Evolutionary conservation across 1,140 invertebrate genomes (phyloP), one percentile per base, ranked within the genome.

Genomic region (Hermetia illucens): DNA sequence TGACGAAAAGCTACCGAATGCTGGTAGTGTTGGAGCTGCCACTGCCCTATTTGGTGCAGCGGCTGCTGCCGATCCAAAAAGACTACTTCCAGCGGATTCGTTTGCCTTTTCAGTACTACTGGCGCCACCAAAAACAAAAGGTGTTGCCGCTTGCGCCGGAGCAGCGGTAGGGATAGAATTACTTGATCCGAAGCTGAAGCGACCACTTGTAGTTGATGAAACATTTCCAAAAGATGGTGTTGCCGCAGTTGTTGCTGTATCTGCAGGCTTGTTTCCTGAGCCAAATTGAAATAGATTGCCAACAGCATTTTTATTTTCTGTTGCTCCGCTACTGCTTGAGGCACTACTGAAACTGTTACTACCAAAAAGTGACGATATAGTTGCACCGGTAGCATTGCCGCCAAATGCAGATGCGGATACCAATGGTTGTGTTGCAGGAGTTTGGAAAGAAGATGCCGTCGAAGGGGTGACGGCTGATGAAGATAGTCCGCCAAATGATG

Each of bases 1-100:
- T 3, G 46, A 39, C 4, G 44, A 41, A 42, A 49, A 47, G 15
- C 27, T 43, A 17, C 21, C 37, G 20, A 27, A 25, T 38, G 40
- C 3, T 18, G 34, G 13, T 21, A 33, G 34, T 10, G 15, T 39
- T 5, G 38, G 16, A 20, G 15, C 21, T 15, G 29, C 17, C 13
- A 21, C 21, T 21, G 38, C 22, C 25, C 13, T 15, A 29, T 27
- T 29, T n/a, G 19, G 12, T 1, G 36, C 9, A 30, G 30, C 3
- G 9, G 36, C 29, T 15, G 22, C 4, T 25, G 30, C 9, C 12
- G 15, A n/a, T n/a, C 15, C 15, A 8, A 24, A 40, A 2, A 21
- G 9, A 12, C 25, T 30, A 30, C 30, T 22, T 21, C 18, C 19
- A 21, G 35, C 18, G 12, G 34, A 21, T 16, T 33, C 20, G 9